phyloP scores from a whole-genome alignment of 2,113 vertebrate genomes.

The Gopherus flavomarginatus region DNA sequence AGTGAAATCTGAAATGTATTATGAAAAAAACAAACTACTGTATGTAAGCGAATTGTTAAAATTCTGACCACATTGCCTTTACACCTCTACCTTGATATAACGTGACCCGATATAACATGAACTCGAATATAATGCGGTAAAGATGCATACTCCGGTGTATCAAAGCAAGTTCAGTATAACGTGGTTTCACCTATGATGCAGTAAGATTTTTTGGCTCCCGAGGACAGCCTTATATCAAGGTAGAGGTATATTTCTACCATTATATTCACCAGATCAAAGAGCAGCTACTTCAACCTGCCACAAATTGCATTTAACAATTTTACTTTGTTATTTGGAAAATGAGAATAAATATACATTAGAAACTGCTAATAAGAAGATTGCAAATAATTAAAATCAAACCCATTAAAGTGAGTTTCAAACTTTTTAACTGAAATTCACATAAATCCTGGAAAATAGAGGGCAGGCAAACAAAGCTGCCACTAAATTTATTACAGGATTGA shows the following conservation, averaged over 20 bases:
- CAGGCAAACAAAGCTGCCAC: not conserved
- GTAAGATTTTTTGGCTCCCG: too few species aligned
- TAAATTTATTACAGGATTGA: not conserved
- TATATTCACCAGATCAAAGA: not conserved
- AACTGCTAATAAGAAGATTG: not conserved
- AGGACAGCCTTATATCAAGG: too few species aligned
- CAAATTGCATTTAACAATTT: not conserved
- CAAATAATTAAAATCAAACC: not conserved
- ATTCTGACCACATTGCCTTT: not conserved
- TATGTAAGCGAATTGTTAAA: not conserved
- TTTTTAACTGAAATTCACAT: not conserved
- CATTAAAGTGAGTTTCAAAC: not conserved
- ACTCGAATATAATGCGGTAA: too few species aligned
- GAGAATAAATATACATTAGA: not conserved
- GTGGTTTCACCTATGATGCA: too few species aligned
- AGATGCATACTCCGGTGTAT: too few species aligned
- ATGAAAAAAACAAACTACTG: not conserved
- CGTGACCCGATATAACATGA: too few species aligned
- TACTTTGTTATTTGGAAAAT: not conserved
- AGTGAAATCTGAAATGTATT: not conserved
- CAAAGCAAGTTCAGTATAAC: too few species aligned
- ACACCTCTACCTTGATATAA: too few species aligned
- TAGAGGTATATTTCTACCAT: not conserved
- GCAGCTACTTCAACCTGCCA: not conserved
- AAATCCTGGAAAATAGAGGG: not conserved